Evolutionary conservation across 2,113 vertebrate genomes (phyloP).

Genomic region (Paramormyrops kingsleyae): DNA sequence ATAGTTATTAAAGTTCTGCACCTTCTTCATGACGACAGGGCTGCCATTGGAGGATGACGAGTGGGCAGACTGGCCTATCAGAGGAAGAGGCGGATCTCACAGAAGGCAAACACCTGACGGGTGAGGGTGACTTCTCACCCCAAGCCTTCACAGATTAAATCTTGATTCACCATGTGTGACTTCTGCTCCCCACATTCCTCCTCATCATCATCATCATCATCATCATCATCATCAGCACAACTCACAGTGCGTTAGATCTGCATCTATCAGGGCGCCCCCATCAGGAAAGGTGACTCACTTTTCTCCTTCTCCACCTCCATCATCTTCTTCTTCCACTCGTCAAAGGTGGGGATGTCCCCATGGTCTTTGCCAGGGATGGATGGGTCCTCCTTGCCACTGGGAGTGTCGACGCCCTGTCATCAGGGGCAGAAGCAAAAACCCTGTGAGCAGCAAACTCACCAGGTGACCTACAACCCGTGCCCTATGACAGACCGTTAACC

Average conservation of each 20-base stretch:
- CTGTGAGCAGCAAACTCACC: neutral
- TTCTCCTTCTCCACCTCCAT: conserved; percentile 89
- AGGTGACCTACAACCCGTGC: neutral
- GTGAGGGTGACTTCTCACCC: neutral
- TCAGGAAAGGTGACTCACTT: neutral
- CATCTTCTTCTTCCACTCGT: conserved; percentile 98
- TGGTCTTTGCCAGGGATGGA: conserved; percentile 74
- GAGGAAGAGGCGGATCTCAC: neutral
- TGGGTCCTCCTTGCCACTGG: conserved; percentile 68
- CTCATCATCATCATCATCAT: too few relatives aligned
- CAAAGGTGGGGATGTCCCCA: conserved; percentile 89
- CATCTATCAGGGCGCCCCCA: neutral
- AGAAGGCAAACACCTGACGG: neutral
- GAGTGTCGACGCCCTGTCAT: conserved; percentile 51
- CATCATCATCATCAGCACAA: neutral
- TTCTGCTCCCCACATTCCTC: neutral
- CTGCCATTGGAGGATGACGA: conserved; percentile 70
- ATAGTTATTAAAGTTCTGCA: conserved; percentile 95
- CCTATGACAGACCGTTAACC: neutral
- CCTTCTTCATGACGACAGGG: conserved; percentile 80
- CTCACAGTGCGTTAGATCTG: neutral
- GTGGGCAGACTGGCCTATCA: conserved; percentile 84
- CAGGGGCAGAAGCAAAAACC: neutral
- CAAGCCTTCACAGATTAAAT: neutral
- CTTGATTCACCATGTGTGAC: neutral